phyloP scores from a whole-genome alignment of 2,113 vertebrate species.

The Myrmophylax atrothorax region DNA sequence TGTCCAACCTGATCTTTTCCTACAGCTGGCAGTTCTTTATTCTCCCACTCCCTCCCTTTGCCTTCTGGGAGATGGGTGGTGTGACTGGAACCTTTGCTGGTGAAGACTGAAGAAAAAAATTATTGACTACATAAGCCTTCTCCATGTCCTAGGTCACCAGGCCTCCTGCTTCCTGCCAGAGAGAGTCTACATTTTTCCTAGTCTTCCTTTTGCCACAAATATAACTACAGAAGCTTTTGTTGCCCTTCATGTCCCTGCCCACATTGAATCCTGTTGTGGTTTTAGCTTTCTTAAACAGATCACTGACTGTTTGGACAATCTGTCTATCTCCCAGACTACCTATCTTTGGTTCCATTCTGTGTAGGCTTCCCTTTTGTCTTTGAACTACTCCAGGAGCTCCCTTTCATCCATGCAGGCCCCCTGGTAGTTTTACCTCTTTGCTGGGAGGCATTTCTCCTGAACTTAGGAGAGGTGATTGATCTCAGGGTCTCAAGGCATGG shows the following conservation, averaged over 20 bases:
- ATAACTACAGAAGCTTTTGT: not conserved
- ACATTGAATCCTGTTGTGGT: not conserved
- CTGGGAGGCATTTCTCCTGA: not conserved
- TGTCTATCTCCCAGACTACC: not conserved
- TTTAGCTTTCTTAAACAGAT: not conserved
- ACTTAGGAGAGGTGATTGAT: not conserved
- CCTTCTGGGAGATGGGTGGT: not conserved
- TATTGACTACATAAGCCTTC: not conserved
- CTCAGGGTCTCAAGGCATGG: rapidly evolving
- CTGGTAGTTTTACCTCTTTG: not conserved
- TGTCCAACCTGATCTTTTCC: not conserved
- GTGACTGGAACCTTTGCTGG: not conserved
- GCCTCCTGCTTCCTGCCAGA: not conserved
- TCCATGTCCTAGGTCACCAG: too few species aligned
- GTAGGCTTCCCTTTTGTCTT: not conserved
- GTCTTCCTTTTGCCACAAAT: not conserved
- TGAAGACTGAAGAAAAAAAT: not conserved
- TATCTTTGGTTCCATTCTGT: not conserved
- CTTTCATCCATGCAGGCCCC: not conserved
- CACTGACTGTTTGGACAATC: not conserved
- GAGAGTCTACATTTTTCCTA: not conserved
- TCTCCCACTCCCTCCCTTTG: not conserved
- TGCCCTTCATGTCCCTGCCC: not conserved
- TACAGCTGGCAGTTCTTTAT: not conserved
- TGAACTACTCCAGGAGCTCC: not conserved